phyloP scores from a whole-genome alignment of 1,140 invertebrate genomes.

The Onthophagus taurus region DNA sequence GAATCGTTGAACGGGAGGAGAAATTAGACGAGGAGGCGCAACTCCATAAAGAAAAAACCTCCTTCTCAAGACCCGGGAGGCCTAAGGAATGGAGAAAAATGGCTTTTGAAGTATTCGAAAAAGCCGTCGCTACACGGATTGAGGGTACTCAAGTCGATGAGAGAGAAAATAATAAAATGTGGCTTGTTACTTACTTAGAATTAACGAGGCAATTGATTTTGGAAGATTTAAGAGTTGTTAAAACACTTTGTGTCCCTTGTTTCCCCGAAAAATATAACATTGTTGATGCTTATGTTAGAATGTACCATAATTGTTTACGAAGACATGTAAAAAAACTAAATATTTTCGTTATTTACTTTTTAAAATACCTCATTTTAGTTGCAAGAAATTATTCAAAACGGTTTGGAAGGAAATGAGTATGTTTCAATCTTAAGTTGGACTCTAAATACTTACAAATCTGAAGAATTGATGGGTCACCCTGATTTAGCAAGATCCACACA shows the following conservation, averaged over 20 bases:
- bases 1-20: slow-evolving; percentile 96
- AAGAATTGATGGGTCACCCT: slow-evolving; percentile 78
- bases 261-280: slow-evolving; percentile 96
- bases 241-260: slow-evolving; percentile 85
- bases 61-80: slow-evolving; percentile 86
- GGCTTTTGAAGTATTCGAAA: slow-evolving; percentile 73
- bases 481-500: slow-evolving; percentile 74
- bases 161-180: slow-evolving; percentile 85
- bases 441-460: slow-evolving; percentile 73
- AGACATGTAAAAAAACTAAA: slow-evolving; percentile 60
- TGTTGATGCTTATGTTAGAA: slow-evolving; percentile 78
- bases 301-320: slow-evolving; percentile 88
- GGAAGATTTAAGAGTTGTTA: slow-evolving; percentile 87
- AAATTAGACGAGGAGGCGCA: slow-evolving; percentile 75
- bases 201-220: slow-evolving; percentile 79
- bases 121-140: slow-evolving; percentile 72
- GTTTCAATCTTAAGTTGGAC: slow-evolving; percentile 91
- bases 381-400: slow-evolving; percentile 75
- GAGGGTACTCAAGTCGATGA: slow-evolving; percentile 91
- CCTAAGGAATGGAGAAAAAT: slow-evolving; percentile 89
- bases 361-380: slow-evolving; percentile 48
- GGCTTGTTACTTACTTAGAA: slow-evolving; percentile 70
- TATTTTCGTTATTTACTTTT: neutral
- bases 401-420: slow-evolving; percentile 93
- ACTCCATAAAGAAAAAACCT: slow-evolving; percentile 66